Base-by-base conservation (phyloP, 2,113 vertebrate genomes). In the Syngnathus typhle region DNA sequence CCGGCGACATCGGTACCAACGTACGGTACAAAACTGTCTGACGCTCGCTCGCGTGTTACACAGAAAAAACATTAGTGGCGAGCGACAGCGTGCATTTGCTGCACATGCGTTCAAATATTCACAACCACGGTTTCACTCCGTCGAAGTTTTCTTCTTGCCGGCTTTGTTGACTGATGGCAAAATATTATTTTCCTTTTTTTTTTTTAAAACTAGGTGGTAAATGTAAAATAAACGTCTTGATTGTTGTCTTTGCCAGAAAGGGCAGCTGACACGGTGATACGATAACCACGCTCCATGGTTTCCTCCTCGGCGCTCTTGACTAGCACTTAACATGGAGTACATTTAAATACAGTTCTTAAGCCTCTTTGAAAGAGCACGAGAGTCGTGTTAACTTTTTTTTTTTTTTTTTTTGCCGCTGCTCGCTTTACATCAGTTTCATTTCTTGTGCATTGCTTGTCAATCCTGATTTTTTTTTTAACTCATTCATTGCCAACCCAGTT, bases 261-360 rank as follows among this genome's bases (percentile, higher is more conserved):
- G 13, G 15, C 46, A 47, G 5, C 46, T 18, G 46, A 60, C 77
- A 74, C 77, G 79, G 72, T 76, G 75, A 68, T 67, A 43, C 49
- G 64, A 56, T 81, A 70, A 81, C 77, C 79, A 77, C 18, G 75
- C 6, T 27, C 23, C 23, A 23, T 23, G 38, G 39, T 67, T 68
- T 63, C 15, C 46, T 47, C 46, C 46, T 6, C 2, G 44, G 9
- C 44, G 44, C 44, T 13, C 46, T 63, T 39, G 44, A 43, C 55
- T 70, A 59, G 71, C 70, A 73, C 66, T 74, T 78, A 64, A 71
- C 75, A 74, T 32, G 11, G 44, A 69, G 18, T 38, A 47, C 46
- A 47, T 47, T 47, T 9, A 70, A 74, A 75, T 65, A 63, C 65
- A 49, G 49, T 73, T 38, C 79, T 81, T 72, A 72, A 65, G 39